Evolutionary conservation across 2,888 invertebrate species (phyloP).

Genomic region (Pterostichus niger): DNA sequence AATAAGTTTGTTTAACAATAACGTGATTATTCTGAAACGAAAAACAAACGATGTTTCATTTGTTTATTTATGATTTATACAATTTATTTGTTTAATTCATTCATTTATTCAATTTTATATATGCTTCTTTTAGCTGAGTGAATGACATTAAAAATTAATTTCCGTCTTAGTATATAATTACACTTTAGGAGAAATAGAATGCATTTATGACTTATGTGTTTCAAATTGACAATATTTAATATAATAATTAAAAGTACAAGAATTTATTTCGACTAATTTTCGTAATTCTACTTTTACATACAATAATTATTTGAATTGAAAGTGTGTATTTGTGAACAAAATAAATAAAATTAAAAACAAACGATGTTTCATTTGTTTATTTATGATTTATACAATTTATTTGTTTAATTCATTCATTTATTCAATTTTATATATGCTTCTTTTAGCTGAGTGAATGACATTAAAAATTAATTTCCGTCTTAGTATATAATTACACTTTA

Average conservation of each 20-base stretch:
- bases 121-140: not conserved
- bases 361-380: conserved; percentile 12
- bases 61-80: conserved; percentile 2
- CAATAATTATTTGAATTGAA: conserved; percentile 17
- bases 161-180: no score
- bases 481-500: no score
- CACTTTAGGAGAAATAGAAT: no score
- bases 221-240: no score
- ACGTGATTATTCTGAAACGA: conserved; percentile 7
- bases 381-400: not conserved
- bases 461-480: no score
- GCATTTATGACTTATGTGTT: no score
- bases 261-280: no score
- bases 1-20: conserved; percentile 5
- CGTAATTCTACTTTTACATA: no score
- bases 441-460: not conserved
- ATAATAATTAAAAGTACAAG: no score
- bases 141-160: no score
- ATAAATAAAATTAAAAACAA: conserved; percentile 3
- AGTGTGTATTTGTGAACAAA: not conserved
- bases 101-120: conserved; percentile 8
- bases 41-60: conserved; percentile 8
- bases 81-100: not conserved
- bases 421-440: not conserved
- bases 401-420: not conserved